Base-by-base conservation (phyloP, 2,888 invertebrate genomes). In the Ophion costatus region DNA sequence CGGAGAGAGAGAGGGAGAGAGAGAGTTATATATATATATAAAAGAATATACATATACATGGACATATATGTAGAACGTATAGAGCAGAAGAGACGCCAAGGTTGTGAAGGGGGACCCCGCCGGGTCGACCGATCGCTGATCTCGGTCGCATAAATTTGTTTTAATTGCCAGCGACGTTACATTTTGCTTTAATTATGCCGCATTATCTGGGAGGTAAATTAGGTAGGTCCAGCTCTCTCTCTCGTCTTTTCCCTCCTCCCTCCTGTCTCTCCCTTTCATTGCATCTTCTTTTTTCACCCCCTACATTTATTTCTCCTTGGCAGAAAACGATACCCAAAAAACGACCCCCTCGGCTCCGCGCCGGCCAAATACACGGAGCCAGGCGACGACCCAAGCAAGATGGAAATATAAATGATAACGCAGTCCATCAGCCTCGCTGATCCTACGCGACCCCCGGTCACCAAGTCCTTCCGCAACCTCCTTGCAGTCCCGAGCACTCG, bases 161-260 rank as follows among this genome's bases (percentile, higher is more conserved):
- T 93, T 93, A 93, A 93, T 93, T 93, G 93, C 93, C 93, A 93
- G 93, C 93, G 93, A 93, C 93, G 93, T 93, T 93, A 93, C 93
- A 93, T 93, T 93, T 93, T 93, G 93, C 93, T 93, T 93, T 93
- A 93, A 93, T 93, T 93, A 93, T 93, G 93, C 93, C 93, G 93
- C 93, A 93, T 93, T 93, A 93, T 93, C 93, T 93, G 93, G 93
- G 93, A 93, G 93, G 93, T 93, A 93, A 93, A 93, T 93, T 93
- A 93, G 93, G 93, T 93, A 91, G 93, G 93, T 91, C 93, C 93
- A 91, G 91, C 90, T 91, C 91, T 91, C 91, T 91, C 81, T 83
- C 82, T 84, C 81, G 56, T 42, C 75, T 78, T 74, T 75, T 82
- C 83, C 80, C 75, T 59, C 67, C 20, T 38, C 20, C 29, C 42